Evolutionary conservation across 2,113 vertebrate species (phyloP), one percentile per base, ranked within the genome.

Genomic region (Ellobius talpinus): DNA sequence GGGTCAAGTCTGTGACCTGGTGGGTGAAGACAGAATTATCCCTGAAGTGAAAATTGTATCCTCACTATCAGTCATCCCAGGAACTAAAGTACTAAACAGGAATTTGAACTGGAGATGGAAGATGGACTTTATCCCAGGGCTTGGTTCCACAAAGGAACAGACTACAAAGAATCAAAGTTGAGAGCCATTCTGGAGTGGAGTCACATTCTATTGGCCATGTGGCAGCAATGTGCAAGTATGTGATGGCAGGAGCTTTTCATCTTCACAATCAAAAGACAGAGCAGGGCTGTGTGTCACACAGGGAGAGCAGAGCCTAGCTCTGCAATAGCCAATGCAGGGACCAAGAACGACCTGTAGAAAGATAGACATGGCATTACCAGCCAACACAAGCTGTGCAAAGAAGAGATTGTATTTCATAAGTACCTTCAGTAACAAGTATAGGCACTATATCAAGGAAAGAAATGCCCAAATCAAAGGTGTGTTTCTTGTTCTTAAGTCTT

Each of bases 71-170:
- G 14, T 58, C 55, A 93, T 84, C 10, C 17, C 10, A 74, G 55
- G 21, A 72, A 88, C 42, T 63, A 92, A 4, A 77, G 70, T 86
- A n/a, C 39, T 13, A 93, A 14, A 55, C 5, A 92, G 29, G 36
- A 84, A 92, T 78, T 63, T 91, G 47, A 95, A 94, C 29, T 91
- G 68, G 52, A 24, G 19, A 58, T 42, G 1, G 31, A 96, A 14
- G 68, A 85, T 0, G 5, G 9, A 61, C 63, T 50, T 87, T 85
- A 73, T 42, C 45, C 2, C 47, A 85, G 50, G 14, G 0, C 17
- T 77, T 89, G 13, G 55, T 73, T 17, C 13, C 21, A 89, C 61
- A 68, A 17, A 0, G 36, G 1, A 24, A 74, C n/a, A n/a, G 8
- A 5, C 24, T 88, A 1, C 16, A 78, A 93, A 66, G 33, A 11